Base-by-base conservation (phyloP, 2,888 invertebrate genomes). In the Trichogramma dendrolimi region DNA sequence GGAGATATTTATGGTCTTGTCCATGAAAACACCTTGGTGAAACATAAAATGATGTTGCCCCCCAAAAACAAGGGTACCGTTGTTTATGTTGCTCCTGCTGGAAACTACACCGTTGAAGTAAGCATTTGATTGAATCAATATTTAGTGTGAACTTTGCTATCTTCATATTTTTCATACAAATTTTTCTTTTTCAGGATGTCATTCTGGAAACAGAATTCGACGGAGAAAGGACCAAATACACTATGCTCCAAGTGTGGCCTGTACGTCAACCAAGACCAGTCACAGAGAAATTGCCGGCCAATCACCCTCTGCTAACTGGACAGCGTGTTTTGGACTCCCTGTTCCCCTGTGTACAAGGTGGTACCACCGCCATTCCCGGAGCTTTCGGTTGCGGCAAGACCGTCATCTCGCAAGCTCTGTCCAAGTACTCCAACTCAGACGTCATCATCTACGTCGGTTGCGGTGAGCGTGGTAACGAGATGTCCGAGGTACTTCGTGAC, bases 381-480 rank as follows among this genome's bases (percentile, higher is more conserved):
- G 99, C 99, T 76, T 99, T 99, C 84, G 99, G 99, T 81, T 99
- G 99, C 82, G 99, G 99, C 73, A 99, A 99, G 85, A 99, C 99
- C 80, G 99, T 99, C 75, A 99, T 99, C 82, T 99, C 98, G 5
- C 99, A 99, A 83, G 94, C 99, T 2, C 84, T 99, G 65, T 99
- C 98, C 74, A 99, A 99, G 82, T 99, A 96, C 83, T 98, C 97
- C 78, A 99, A 99, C 85, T 97, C 96, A 60, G 98, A 99, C 81
- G 96, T 98, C 77, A 99, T 99, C 81, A 83, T 99, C 75, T 99
- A 99, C 83, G 99, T 99, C 67, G 99, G 99, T 64, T 99, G 99
- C 82, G 99, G 99, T 62, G 99, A 99, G 84, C 90, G 99, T 84
- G 99, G 89, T 85, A 99, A 99, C 83, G 99, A 99, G 86, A 99